Base-by-base conservation (phyloP, 2,113 vertebrate species). In the Paraplagusia blochii region DNA sequence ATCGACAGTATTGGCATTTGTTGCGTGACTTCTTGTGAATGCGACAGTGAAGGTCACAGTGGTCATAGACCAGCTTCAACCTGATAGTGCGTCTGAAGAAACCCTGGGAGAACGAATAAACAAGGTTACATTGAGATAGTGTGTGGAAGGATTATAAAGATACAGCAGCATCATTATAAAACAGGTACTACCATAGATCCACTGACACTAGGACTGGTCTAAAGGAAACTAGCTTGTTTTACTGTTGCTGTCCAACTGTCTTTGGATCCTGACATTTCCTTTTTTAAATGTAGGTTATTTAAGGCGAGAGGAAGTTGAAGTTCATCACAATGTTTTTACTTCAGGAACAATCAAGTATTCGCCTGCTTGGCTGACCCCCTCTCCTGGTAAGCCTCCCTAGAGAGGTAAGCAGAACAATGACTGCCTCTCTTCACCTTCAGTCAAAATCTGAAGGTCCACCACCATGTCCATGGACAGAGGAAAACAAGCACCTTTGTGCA, bases 1-100 rank as follows among this genome's bases (percentile, higher is more conserved):
- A 99, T n/a, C 97, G 91, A 82, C 97, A 99, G 89, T 97, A 99
- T 75, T 99, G 97, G 71, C 97, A 99, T 90, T 99, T 99, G 88
- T 99, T 99, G 63, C 97, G 92, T 58, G 95, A 98, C 66, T 99
- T 99, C 85, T 99, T 99, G 84, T 99, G 95, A 84, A 99, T 96
- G 22, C 95, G 93, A 84, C 97, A 99, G 83, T 95, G 95, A 2
- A 99, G 94, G 22, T 95, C 94, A 67, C 97, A 99, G 53, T 93
- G 90, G 75, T 98, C 95, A 14, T 99, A 99, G 33, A 98, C 94
- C 15, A 99, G 85, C 89, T 99, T 99, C 85, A 99, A 86, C 68
- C 97, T 86, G 81, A 99, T 98, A 1, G 97, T 98, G 67, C 97
- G 92, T 38, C 97, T 92, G 78, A 99, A 99, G 78, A 99, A 99